Evolutionary conservation across 2,113 vertebrate genomes (phyloP).

Genomic region (Archilochus colubris): DNA sequence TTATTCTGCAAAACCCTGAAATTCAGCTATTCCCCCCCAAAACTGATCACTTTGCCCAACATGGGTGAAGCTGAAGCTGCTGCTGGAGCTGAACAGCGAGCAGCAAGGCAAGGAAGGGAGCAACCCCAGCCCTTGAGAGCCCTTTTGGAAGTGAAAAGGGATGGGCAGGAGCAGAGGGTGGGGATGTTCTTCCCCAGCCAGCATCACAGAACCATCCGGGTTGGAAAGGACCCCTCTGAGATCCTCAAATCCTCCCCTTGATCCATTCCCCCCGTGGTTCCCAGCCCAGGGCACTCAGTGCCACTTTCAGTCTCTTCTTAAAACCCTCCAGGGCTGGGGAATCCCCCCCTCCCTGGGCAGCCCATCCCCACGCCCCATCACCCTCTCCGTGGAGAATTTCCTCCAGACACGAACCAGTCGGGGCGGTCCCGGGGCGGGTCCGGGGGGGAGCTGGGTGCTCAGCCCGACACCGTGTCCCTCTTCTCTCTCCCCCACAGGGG

Average conservation of each 20-base stretch:
- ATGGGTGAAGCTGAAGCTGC: fast-evolving
- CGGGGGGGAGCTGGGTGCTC: fast-evolving
- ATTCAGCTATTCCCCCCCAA: background rate
- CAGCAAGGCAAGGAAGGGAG: background rate
- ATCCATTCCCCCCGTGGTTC: no score
- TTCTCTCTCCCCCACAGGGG: constrained; percentile 70
- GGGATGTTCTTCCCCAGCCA: fast-evolving
- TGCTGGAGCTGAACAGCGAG: background rate
- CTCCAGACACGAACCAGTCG: no score
- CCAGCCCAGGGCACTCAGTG: no score
- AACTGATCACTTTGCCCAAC: background rate
- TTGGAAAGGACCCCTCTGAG: no score
- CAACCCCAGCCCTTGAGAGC: background rate
- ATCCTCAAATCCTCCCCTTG: no score
- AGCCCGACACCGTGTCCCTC: fast-evolving
- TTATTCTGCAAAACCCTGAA: background rate
- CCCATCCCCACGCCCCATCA: no score
- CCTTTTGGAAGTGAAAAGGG: background rate
- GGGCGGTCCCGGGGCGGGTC: no score
- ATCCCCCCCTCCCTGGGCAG: no score
- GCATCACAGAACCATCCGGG: no score
- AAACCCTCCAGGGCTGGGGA: no score
- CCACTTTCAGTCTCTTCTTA: no score
- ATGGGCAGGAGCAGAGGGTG: fast-evolving
- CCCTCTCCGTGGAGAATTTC: no score